phyloP scores from a whole-genome alignment of 2,797 vertebrate genomes.

The Malurus splendens region DNA sequence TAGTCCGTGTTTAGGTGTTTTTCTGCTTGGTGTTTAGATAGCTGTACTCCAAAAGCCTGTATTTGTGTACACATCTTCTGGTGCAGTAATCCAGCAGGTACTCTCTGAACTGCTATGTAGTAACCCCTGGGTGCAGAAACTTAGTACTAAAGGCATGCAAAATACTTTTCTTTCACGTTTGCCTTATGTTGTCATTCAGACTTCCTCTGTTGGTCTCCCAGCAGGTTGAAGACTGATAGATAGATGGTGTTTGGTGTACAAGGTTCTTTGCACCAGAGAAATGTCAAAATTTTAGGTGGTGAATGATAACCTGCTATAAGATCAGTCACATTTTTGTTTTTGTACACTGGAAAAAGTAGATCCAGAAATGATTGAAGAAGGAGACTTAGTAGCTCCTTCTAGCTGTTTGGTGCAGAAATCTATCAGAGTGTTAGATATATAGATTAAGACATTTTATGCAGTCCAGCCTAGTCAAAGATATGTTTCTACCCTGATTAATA shows the following conservation, averaged over 20 bases:
- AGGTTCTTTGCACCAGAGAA: background rate
- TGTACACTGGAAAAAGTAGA: background rate
- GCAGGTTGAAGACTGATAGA: background rate
- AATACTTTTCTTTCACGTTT: background rate
- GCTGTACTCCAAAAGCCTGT: background rate
- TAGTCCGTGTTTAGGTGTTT: background rate
- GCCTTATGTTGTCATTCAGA: background rate
- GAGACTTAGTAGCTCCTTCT: background rate
- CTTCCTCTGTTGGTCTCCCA: background rate
- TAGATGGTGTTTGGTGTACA: background rate
- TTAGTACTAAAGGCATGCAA: background rate
- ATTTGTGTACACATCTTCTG: background rate
- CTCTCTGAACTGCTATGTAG: background rate
- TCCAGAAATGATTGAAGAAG: background rate
- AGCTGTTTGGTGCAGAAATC: background rate
- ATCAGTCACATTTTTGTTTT: background rate
- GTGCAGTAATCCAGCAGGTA: background rate
- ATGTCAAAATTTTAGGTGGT: background rate
- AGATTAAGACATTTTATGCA: background rate
- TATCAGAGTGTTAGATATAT: background rate
- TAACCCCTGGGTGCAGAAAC: background rate
- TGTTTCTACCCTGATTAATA: background rate
- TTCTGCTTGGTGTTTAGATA: background rate
- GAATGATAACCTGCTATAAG: background rate
- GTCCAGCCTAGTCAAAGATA: background rate